Evolutionary conservation across 2,888 invertebrate genomes (phyloP).

Genomic region (Plebejus melissa): DNA sequence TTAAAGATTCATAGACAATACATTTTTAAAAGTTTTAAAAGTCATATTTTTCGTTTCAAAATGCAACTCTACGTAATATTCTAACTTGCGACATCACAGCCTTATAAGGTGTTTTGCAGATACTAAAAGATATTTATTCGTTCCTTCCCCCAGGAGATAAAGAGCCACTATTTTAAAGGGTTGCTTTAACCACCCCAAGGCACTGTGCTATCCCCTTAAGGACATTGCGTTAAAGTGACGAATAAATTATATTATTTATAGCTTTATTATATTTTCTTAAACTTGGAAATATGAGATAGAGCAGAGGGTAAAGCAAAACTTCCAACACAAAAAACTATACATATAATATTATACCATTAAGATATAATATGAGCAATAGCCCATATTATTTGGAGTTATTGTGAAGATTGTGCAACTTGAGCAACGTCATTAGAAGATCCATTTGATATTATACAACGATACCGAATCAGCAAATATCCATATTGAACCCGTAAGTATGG

Average conservation of each 20-base stretch:
- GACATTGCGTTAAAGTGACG: conserved; percentile 13
- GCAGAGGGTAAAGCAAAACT: background rate
- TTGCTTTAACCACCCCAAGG: conserved; percentile 56
- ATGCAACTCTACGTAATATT: background rate
- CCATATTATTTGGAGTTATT: no score
- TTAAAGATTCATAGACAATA: no score
- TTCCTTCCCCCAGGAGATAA: conserved; percentile 45
- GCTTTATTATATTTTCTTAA: background rate
- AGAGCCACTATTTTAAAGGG: conserved; percentile 70
- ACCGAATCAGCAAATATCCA: background rate
- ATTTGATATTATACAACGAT: background rate
- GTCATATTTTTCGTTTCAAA: background rate
- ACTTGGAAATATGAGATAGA: background rate
- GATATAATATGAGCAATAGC: no score
- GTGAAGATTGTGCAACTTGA: background rate
- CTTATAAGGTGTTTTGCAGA: conserved; percentile 72
- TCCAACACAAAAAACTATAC: no score
- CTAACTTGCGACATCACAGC: conserved; percentile 54
- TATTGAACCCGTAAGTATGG: background rate
- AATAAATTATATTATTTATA: conserved; percentile 25
- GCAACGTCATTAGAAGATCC: background rate
- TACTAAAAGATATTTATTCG: conserved; percentile 71
- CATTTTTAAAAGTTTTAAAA: background rate
- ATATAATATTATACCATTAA: no score
- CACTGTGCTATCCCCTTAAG: conserved; percentile 35